Evolutionary conservation across 1,140 invertebrate genomes (phyloP), one percentile per base, ranked within the genome.

Genomic region (Camponotus pennsylvanicus): DNA sequence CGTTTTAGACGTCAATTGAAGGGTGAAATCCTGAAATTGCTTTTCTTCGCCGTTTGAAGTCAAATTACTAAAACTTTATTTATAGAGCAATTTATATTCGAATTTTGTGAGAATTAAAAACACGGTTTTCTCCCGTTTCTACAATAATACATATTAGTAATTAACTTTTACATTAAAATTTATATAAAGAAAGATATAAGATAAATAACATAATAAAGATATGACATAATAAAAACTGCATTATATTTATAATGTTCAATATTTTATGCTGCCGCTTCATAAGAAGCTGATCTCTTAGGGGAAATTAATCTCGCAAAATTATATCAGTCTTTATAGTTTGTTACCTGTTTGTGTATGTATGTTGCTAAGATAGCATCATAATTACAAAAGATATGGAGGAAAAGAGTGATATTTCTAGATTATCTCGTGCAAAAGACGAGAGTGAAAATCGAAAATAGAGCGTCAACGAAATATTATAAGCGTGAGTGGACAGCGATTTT

Each of bases 401-500:
- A 21, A 4, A 52, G 42, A 34, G 45, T 4, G 6, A 69, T 34
- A 6, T 21, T 27, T 55, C 32, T 79, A 27, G 40, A 55, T 40
- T 15, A n/a, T 7, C 18, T 13, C 66, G 7, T 57, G 0, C 4
- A 37, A 57, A n/a, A 57, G 57, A 69, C 45, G 37, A 27, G 55
- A 27, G 49, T 57, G 27, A 21, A 66, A 57, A 83, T 73, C 45
- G 8, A 13, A 34, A 75, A 71, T 27, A 75, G n/a, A 52, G 18
- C n/a, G 15, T 40, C 15, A 37, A 73, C 18, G 52, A 73, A 80
- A 86, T 55, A 64, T 89, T 61, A 79, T 83, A 63, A 66, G 76
- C 61, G 32, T 69, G 66, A 86, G 69, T 40, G 57, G 63, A 52
- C 64, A 57, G 86, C 86, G 80, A 90, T 90, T 90, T 88, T 61